These are phyloP conservation scores for Julus scanicus DNA, from an alignment of 2,888 invertebrate genomes.

Conservation along the genomic window DNA sequence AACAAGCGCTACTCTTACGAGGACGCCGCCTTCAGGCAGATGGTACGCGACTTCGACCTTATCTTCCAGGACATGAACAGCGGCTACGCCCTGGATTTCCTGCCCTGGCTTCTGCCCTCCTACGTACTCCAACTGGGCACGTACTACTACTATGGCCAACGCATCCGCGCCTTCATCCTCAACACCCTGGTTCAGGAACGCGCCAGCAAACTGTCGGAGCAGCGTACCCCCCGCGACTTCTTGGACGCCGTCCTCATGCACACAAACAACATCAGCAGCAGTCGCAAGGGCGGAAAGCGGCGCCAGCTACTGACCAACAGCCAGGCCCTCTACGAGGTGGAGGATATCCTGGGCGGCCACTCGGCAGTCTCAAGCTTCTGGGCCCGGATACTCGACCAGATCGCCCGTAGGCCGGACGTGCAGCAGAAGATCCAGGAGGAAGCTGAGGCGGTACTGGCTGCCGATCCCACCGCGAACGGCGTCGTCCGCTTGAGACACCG, in stretches of 20 bases:
- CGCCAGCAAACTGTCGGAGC: slow-evolving; percentile 61
- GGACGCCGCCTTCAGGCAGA: slow-evolving; percentile 75
- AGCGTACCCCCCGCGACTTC: slow-evolving; percentile 75
- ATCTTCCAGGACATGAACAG: slow-evolving; percentile 94
- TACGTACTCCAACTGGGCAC: slow-evolving; percentile 77
- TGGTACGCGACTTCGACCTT: slow-evolving; percentile 81
- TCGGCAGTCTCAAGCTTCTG: slow-evolving; percentile 81
- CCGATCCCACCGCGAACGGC: slow-evolving; percentile 72
- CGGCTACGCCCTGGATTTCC: slow-evolving; percentile 85
- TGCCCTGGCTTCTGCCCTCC: slow-evolving; percentile 83
- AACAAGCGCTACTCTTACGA: slow-evolving; percentile 72
- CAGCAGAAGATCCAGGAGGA: slow-evolving; percentile 54
- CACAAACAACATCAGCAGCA: slow-evolving; percentile 64
- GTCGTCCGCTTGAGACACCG: slow-evolving; percentile 46
- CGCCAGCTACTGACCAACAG: slow-evolving; percentile 56
- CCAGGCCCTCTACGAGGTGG: slow-evolving; percentile 63
- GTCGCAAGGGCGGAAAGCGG: slow-evolving; percentile 61
- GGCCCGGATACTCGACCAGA: slow-evolving; percentile 54
- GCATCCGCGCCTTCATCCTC: slow-evolving; percentile 79
- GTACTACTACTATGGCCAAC: slow-evolving; percentile 75
- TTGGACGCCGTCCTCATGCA: slow-evolving; percentile 77
- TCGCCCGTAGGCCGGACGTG: slow-evolving; percentile 49
- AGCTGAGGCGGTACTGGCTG: neutral
- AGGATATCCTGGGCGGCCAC: slow-evolving; percentile 89
- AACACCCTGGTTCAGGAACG: slow-evolving; percentile 63